phyloP scores from a whole-genome alignment of 2,113 vertebrate species.

The Talpa occidentalis region DNA sequence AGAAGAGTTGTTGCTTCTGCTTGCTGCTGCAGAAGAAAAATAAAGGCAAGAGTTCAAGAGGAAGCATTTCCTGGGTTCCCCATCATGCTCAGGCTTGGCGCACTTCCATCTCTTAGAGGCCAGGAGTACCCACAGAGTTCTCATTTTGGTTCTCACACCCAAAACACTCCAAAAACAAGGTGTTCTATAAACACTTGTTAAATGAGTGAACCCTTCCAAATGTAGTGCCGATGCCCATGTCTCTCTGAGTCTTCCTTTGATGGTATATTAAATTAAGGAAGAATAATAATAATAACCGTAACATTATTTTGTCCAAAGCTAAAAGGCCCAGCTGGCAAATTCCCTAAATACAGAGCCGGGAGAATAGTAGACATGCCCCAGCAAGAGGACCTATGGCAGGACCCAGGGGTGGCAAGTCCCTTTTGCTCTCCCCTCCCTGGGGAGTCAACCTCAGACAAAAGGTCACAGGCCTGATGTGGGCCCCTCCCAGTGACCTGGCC shows the following conservation, averaged over 20 bases:
- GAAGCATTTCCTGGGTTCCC: neutral
- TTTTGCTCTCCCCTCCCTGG: neutral
- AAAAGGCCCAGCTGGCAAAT: neutral
- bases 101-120: neutral
- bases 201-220: neutral
- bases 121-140: neutral
- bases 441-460: neutral
- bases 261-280: neutral
- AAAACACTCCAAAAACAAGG: neutral
- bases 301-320: neutral
- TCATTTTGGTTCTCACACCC: neutral
- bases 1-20: neutral
- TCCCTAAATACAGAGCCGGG: neutral
- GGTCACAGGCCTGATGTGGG: neutral
- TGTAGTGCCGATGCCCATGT: neutral
- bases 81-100: rapidly evolving
- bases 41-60: neutral
- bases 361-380: neutral
- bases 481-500: slow-evolving; percentile 62
- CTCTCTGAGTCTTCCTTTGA: neutral
- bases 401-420: neutral
- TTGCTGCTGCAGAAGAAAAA: neutral
- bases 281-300: neutral
- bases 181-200: neutral
- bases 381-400: neutral